phyloP scores from a whole-genome alignment of 2,113 vertebrate genomes.

The Muntiacus muntjak region DNA sequence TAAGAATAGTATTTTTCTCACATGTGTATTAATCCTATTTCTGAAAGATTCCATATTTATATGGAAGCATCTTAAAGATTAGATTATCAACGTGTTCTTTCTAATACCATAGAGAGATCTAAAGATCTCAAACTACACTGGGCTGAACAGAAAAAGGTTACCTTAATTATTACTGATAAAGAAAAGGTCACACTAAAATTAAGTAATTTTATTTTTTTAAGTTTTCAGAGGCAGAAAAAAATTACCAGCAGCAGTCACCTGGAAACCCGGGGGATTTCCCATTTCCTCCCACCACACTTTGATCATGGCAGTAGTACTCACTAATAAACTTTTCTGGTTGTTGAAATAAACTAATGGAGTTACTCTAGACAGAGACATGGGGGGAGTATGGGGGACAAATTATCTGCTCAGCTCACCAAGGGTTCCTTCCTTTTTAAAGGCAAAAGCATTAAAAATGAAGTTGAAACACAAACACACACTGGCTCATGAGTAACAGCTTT shows the following conservation, averaged over 20 bases:
- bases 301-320: not conserved
- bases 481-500: not conserved
- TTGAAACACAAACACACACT: not conserved
- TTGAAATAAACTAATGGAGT: constrained; percentile 2
- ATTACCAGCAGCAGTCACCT: constrained; percentile 28
- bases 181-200: not conserved
- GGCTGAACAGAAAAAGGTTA: not conserved
- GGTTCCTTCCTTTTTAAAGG: not conserved
- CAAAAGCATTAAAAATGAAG: constrained; percentile 34
- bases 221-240: not conserved
- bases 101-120: not conserved
- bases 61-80: not conserved
- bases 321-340: not conserved
- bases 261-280: constrained; percentile 20
- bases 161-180: not conserved
- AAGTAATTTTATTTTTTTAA: not conserved
- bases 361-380: not conserved
- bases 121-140: not conserved
- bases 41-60: not conserved
- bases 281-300: not conserved
- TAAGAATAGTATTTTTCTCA: not conserved
- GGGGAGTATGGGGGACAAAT: not conserved
- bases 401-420: not conserved
- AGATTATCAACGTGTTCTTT: not conserved
- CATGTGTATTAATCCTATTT: not conserved